Conservation (phyloP, 2,113 vertebrate species). For the Acrocephalus arundinaceus region DNA sequence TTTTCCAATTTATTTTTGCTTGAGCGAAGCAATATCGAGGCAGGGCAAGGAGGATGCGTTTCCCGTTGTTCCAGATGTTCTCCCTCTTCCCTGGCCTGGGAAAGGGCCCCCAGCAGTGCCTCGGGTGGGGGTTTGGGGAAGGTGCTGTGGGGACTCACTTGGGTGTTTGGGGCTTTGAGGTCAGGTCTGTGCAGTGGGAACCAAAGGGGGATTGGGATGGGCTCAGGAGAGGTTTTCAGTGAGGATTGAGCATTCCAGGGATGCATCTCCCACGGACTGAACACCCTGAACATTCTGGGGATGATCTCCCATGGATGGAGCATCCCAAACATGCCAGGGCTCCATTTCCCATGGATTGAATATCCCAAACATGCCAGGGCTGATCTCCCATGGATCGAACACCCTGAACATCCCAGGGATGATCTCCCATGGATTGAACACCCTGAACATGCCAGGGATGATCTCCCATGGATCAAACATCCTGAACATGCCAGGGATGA, state of each 20-base stretch:
- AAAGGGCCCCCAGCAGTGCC: neutral
- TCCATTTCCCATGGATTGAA: too few relatives aligned
- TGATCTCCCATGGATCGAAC: too few relatives aligned
- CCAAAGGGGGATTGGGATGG: accelerated
- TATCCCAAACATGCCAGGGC: too few relatives aligned
- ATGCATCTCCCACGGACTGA: accelerated
- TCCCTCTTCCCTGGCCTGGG: neutral
- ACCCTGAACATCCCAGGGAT: neutral
- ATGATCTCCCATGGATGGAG: neutral
- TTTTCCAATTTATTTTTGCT: slow-evolving; percentile 92
- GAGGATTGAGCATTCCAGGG: neutral
- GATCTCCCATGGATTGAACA: accelerated
- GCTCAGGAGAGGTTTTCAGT: accelerated
- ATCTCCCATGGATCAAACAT: too few relatives aligned
- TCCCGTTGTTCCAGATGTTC: slow-evolving; percentile 55
- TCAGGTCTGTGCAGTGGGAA: accelerated
- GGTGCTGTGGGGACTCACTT: accelerated
- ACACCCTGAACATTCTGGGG: accelerated
- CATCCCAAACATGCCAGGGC: too few relatives aligned
- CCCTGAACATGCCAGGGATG: too few relatives aligned
- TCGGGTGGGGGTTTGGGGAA: accelerated
- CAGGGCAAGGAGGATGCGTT: slow-evolving; percentile 10
- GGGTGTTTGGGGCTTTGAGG: accelerated
- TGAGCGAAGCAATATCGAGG: slow-evolving; percentile 81
- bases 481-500: too few relatives aligned